Percentiles rank a stretch among this genome's conserved stretches.
Conservation (phyloP, 2,113 vertebrate species). For the Brachionichthys hirsutus region DNA sequence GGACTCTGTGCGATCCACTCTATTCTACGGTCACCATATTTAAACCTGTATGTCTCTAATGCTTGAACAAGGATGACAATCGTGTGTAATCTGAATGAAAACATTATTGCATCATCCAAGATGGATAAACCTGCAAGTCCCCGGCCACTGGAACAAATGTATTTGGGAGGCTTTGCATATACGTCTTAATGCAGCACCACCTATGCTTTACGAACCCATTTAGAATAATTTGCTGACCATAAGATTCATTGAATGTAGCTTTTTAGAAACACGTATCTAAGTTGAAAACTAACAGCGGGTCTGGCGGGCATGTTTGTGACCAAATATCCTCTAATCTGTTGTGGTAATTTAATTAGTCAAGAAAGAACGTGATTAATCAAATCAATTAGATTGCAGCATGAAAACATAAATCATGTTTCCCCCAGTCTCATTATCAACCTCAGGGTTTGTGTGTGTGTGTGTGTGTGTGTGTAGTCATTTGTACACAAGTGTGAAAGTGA, state of each 20-base stretch:
- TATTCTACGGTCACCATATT: background rate
- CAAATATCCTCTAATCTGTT: conserved; percentile 71
- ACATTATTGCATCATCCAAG: conserved; percentile 21
- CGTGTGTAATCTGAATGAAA: conserved; percentile 10
- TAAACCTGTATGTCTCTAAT: background rate
- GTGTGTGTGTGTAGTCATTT: conserved; percentile 15
- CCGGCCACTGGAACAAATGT: conserved; percentile 18
- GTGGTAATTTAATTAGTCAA: conserved; percentile 73
- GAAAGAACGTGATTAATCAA: conserved; percentile 74
- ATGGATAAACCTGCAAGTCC: conserved; percentile 4
- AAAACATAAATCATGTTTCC: conserved; percentile 72
- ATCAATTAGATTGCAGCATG: conserved; percentile 69
- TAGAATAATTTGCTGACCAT: conserved; percentile 42
- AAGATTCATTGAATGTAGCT: conserved; percentile 57
- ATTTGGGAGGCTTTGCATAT: background rate
- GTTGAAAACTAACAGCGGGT: conserved; percentile 50
- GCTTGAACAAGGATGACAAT: background rate
- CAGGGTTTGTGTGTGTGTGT: conserved; percentile 16
- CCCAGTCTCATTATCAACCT: conserved; percentile 61
- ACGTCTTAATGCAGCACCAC: conserved; percentile 8
- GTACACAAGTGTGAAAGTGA: conserved; percentile 48
- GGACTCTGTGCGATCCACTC: background rate
- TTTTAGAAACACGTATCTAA: conserved; percentile 38
- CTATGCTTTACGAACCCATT: conserved; percentile 23
- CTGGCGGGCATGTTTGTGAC: conserved; percentile 44